Base-by-base conservation (phyloP, 2,888 invertebrate species). In the Thymelicus lineola region DNA sequence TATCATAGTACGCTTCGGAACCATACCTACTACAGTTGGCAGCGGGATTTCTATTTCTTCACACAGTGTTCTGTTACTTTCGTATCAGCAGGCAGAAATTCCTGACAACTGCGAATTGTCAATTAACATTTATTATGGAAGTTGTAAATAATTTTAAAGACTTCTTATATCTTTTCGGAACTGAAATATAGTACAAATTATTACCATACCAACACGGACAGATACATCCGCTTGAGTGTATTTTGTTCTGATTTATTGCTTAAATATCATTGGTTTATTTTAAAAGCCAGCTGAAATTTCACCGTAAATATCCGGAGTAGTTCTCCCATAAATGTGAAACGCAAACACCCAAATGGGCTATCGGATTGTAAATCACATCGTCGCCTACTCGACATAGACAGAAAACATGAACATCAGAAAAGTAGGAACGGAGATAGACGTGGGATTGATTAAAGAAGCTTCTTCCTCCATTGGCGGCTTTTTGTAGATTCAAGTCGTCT, bases 211-310 rank as follows among this genome's bases (percentile, higher is more conserved):
- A 6, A 55, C n/a, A 35, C 55, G 28, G 58, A 36, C 46, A 17
- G 66, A 15, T 58, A 48, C 46, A 46, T 66, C 66, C 66, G 58
- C 66, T 66, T 48, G 58, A 48, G 17, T 46, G 17, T 66, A 36
- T 58, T 58, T 58, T 20, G 12, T 58, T 36, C 7, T 66, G 57
- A 65, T 65, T 65, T 65, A 65, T 57, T 45, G 28, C 35, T 14
- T 35, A 57, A 58, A 58, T 65, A 58, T 46, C n/a, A 46, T 20
- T 57, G 35, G 57, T 35, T 66, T 65, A 45, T 55, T 65, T 57
- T 65, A 42, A 55, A 55, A 35, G 55, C 55, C 55, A 55, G 55
- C 28, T 55, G 28, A 55, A 55, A 55, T 55, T 55, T 55, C 6
- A 35, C 55, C 28, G 55, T 53, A 55, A 55, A 55, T 55, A 55